Evolutionary conservation across 1,140 invertebrate genomes (phyloP).

Genomic region (Meloidogyne floridensis): DNA sequence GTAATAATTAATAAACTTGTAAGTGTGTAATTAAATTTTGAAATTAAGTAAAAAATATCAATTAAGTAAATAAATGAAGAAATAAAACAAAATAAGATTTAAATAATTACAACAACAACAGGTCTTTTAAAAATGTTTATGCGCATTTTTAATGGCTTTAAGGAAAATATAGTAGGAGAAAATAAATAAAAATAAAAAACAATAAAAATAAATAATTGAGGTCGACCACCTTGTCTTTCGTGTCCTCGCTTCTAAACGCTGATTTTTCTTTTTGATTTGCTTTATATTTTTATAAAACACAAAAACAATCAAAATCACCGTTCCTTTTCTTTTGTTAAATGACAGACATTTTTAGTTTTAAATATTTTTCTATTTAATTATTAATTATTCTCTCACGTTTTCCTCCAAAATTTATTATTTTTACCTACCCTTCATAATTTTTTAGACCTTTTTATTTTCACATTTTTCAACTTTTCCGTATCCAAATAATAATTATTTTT

Average conservation of each 20-base stretch:
- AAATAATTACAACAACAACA: too few relatives aligned
- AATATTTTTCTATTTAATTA: neutral
- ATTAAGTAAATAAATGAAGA: too few relatives aligned
- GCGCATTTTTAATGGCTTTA: too few relatives aligned
- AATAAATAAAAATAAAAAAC: neutral
- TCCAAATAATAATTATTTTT: neutral
- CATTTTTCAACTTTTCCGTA: neutral
- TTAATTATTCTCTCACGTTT: constrained; percentile 3
- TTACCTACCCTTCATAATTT: neutral
- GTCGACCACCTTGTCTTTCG: neutral
- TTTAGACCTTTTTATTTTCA: neutral
- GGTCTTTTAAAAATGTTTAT: too few relatives aligned
- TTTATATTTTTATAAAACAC: neutral
- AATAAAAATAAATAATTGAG: neutral
- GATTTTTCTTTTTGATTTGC: neutral
- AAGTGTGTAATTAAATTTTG: too few relatives aligned
- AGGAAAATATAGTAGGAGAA: neutral
- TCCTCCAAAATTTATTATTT: neutral
- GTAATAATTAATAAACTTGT: too few relatives aligned
- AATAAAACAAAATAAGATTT: too few relatives aligned
- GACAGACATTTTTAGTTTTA: neutral
- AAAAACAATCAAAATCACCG: constrained; percentile 9
- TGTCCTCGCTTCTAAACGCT: neutral
- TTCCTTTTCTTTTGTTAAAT: neutral
- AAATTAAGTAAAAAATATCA: too few relatives aligned